Evolutionary conservation across 2,113 vertebrate genomes (phyloP).

Genomic region (Piprites chloris): DNA sequence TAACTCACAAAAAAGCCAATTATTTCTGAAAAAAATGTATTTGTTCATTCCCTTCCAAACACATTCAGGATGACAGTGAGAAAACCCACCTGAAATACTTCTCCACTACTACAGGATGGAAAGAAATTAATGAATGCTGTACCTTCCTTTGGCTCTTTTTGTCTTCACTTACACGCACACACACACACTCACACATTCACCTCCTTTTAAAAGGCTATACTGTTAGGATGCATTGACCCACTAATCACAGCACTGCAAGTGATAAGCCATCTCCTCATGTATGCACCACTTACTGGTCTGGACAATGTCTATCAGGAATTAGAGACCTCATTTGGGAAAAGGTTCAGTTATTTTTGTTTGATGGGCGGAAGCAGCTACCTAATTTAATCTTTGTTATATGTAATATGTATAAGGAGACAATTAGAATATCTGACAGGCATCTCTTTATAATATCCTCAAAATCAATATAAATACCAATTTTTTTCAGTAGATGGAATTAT

Average conservation of each 20-base stretch:
- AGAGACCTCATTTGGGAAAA: constrained; percentile 9
- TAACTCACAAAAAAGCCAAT: neutral
- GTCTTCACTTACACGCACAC: neutral
- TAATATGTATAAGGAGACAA: neutral
- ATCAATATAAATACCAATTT: neutral
- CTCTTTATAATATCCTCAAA: neutral
- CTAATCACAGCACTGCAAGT: neutral
- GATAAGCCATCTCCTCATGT: neutral
- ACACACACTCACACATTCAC: accelerated
- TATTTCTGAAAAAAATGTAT: neutral
- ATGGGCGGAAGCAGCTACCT: neutral
- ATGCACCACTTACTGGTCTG: neutral
- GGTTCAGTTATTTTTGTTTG: constrained; percentile 9
- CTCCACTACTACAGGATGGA: neutral
- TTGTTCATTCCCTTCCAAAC: neutral
- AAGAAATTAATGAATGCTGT: neutral
- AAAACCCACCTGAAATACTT: neutral
- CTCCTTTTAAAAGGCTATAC: neutral
- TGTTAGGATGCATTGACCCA: neutral
- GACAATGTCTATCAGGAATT: constrained; percentile 9
- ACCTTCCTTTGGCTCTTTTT: neutral
- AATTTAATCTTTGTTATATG: constrained; percentile 16
- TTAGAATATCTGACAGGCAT: neutral
- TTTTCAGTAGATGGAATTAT: neutral
- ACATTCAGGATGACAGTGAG: neutral